Evolutionary conservation across 2,888 invertebrate species (phyloP), one percentile per base, ranked within the genome.

Genomic region (Orthonevra nobilis): DNA sequence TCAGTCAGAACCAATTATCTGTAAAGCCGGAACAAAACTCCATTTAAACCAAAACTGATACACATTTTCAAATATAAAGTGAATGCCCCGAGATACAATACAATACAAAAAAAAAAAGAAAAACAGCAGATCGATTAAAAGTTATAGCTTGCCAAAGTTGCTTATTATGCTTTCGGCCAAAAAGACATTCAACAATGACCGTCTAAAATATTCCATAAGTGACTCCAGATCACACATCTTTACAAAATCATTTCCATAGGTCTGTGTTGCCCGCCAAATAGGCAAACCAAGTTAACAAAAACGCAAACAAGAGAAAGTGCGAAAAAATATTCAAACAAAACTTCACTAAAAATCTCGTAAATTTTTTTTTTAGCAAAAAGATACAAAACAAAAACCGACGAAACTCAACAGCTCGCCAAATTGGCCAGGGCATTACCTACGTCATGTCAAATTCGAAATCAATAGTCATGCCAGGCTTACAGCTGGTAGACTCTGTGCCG

Each of bases 171-270:
- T 60, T 26, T 44, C 26, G 50, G 60, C 32, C 19, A 60, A 69
- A 34, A 32, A 58, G 58, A 20, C 66, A 68, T 68, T 68, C 48
- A 69, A 50, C 32, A 69, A 69, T 34, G 42, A 9, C 69, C 40
- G 42, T 60, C 60, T 60, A 60, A 69, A 60, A 60, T 60, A 69
- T 50, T 40, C 69, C 69, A 60, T 60, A 58, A 58, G 34, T 32
- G 58, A 60, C 48, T 68, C 14, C 54, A 3, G 7, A 19, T 36
- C n/a, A 10, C 48, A 48, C n/a, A n/a, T n/a, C n/a, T n/a, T n/a
- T n/a, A n/a, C n/a, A n/a, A n/a, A n/a, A n/a, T n/a, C n/a, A n/a
- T n/a, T 30, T 48, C 23, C 10, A 19, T 48, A 7, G 10, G 19
- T 20, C 38, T 9, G 17, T 2, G 3, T 17, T 1, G 30, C 38